Evolutionary conservation across 2,888 invertebrate species (phyloP).

Genomic region (Pyrocoelia pectoralis): DNA sequence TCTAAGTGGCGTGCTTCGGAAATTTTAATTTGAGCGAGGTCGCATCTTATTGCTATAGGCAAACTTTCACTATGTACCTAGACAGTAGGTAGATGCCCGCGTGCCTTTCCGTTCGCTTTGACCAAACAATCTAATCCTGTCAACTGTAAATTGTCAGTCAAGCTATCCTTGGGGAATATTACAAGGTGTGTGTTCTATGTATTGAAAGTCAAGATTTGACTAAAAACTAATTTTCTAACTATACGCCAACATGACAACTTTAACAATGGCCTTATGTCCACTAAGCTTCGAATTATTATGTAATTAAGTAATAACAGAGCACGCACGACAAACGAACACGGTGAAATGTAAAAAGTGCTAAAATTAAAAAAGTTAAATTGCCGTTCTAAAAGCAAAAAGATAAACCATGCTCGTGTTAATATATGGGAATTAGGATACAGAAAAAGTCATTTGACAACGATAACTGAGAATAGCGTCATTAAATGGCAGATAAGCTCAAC

Average conservation of each 20-base stretch:
- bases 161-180: slow-evolving; percentile 10
- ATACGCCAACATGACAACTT: neutral
- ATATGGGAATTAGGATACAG: slow-evolving; percentile 40
- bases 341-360: slow-evolving; percentile 16
- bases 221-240: neutral
- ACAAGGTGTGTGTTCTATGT: slow-evolving; percentile 11
- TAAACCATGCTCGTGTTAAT: slow-evolving; percentile 34
- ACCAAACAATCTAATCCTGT: slow-evolving; percentile 17
- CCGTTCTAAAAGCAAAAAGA: slow-evolving; percentile 28
- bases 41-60: too few species aligned
- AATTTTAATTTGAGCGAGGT: too few species aligned
- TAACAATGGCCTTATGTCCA: neutral
- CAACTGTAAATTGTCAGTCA: slow-evolving; percentile 26
- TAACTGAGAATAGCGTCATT: slow-evolving; percentile 49
- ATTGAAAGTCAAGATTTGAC: neutral
- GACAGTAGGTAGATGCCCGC: too few species aligned
- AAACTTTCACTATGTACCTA: too few species aligned
- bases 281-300: neutral
- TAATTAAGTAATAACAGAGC: too few species aligned
- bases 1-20: too few species aligned
- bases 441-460: slow-evolving; percentile 48
- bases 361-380: slow-evolving; percentile 30
- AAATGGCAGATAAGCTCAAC: slow-evolving; percentile 52
- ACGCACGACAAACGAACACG: slow-evolving; percentile 3
- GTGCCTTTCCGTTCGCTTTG: neutral